Percentiles rank a stretch among this genome's conserved stretches.
These are phyloP conservation scores for Periparus ater DNA, from an alignment of 2,797 vertebrate species.

Conservation along the genomic window DNA sequence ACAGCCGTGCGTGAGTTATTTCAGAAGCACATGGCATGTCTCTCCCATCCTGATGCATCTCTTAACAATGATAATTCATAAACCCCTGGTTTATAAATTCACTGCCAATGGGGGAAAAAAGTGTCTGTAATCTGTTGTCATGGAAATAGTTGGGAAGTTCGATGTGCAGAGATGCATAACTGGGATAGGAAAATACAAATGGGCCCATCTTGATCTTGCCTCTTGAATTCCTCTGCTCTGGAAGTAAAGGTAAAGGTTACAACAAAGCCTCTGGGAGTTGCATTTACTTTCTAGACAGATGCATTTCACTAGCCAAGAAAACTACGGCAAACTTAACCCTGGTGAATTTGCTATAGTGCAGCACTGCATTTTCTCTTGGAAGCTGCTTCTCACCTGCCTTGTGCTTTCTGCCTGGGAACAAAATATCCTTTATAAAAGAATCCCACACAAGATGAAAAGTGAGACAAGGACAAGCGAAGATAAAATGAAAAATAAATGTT, in stretches of 20 bases:
- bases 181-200: constrained; percentile 20
- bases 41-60: constrained; percentile 57
- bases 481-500: not conserved
- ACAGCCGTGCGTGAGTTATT: constrained; percentile 56
- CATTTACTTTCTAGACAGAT: not conserved
- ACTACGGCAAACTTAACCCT: not conserved
- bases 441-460: not conserved
- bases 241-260: not conserved
- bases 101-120: constrained; percentile 43
- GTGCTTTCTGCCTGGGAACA: not conserved
- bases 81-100: constrained; percentile 62
- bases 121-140: constrained; percentile 58
- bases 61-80: constrained; percentile 57
- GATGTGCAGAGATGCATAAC: not conserved
- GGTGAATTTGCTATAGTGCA: not conserved
- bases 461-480: constrained; percentile 16
- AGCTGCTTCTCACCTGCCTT: not conserved
- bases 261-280: not conserved
- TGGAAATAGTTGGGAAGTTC: constrained; percentile 67
- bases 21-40: constrained; percentile 7
- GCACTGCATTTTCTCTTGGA: not conserved
- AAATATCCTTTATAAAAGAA: not conserved
- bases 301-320: not conserved
- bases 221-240: not conserved
- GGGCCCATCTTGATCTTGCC: not conserved